Base-by-base conservation (phyloP, 2,888 invertebrate species). In the Rhingia campestris region DNA sequence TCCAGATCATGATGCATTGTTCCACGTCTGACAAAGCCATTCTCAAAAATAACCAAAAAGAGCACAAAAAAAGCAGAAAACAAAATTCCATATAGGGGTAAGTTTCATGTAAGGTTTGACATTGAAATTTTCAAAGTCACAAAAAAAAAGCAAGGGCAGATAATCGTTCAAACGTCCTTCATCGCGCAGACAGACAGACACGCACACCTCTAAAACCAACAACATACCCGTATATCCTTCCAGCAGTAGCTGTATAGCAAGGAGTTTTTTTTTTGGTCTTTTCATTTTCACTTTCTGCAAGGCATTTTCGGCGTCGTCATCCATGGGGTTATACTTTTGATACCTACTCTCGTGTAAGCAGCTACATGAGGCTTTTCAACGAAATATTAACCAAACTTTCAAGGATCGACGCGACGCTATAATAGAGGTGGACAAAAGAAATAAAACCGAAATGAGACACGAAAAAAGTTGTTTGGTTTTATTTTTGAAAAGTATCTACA, bases 91-190 rank as follows among this genome's bases (percentile, higher is more conserved):
- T 70, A 43, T 41, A 47, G 69, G 64, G 73, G 73, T 69, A 74
- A 73, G 58, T 30, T 79, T 58, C 63, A 77, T 58, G 56, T 63
- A 77, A 58, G 79, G 79, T 69, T 79, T 82, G 82, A 82, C 82
- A 82, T 79, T 82, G 82, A 82, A 79, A 73, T 73, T 73, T 37
- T 66, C 9, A 39, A 51, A 73, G 67, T 51, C 22, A 77, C 72
- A 53, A 54, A 49, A 37, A 64, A 59, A 56, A 69, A n/a, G 22
- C 45, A 64, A 39, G 49, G 70, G 76, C 70, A 72, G 69, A 63
- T 32, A 59, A 69, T 79, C 73, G 79, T 73, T 79, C 54, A 79
- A 82, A 82, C 73, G 82, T 82, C 82, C 82, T 79, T 82, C 82
- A 79, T 69, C 53, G 76, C 47, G 33, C n/a, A 12, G 39, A 35